These are phyloP conservation scores for Geodia barretti DNA, from an alignment of 37 sponge, comb jelly and placozoan genomes.

Conservation along the genomic window DNA sequence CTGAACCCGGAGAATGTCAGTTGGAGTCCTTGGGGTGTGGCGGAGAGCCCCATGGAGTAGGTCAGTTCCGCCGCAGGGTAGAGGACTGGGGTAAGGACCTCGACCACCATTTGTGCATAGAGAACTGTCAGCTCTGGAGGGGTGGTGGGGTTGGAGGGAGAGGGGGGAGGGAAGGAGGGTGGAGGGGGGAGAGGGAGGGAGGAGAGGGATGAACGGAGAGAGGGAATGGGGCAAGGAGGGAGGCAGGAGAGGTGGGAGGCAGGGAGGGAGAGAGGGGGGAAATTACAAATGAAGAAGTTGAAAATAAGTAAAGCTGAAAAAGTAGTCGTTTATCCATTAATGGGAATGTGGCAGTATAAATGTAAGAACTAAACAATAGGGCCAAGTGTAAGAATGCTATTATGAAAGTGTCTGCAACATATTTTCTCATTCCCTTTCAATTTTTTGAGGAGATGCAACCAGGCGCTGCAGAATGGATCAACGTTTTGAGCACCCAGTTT, in stretches of 20 bases:
- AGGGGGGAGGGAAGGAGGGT: not conserved
- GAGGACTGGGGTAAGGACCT: slow-evolving; percentile 3
- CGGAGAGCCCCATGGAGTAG: slow-evolving; percentile 20
- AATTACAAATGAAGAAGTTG: no score
- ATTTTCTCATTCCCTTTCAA: no score
- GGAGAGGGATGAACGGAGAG: no score
- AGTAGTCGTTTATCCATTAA: no score
- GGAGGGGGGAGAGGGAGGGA: not conserved
- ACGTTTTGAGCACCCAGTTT: no score
- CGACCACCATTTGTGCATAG: slow-evolving; percentile 7
- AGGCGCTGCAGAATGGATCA: no score
- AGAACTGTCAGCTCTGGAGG: slow-evolving; percentile 29
- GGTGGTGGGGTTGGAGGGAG: not conserved
- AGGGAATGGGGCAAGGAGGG: not conserved
- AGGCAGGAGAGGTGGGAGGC: not conserved
- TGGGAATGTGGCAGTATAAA: no score
- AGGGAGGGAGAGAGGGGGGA: not conserved
- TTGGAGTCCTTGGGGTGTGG: slow-evolving; percentile 36
- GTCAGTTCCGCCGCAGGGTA: slow-evolving; percentile 45
- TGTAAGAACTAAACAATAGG: not conserved
- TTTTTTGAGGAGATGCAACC: no score
- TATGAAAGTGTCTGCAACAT: not conserved
- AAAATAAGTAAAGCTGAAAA: no score
- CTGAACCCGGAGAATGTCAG: slow-evolving; percentile 69
- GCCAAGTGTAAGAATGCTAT: no score